These are phyloP conservation scores for Megalops atlanticus DNA, from an alignment of 2,113 vertebrate species.

Conservation along the genomic window DNA sequence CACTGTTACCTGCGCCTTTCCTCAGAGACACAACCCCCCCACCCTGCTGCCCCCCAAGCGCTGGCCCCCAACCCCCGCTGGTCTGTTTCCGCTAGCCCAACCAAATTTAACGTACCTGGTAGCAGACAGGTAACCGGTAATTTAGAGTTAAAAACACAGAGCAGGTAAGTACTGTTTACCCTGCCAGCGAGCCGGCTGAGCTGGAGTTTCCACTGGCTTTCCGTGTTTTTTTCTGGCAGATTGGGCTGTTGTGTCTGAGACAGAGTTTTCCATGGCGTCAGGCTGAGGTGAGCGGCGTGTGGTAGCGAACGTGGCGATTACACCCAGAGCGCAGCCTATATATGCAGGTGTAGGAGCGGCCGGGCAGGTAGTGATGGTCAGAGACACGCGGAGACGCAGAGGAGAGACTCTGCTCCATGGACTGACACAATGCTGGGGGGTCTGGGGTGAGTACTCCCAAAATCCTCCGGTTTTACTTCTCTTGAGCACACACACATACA, in stretches of 20 bases:
- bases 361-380: conserved; percentile 2
- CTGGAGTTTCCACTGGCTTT: conserved; percentile 19
- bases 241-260: background rate
- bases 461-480: no score
- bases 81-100: conserved; percentile 10
- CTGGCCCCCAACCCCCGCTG: background rate
- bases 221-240: background rate
- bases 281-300: background rate
- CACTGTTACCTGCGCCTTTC: background rate
- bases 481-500: background rate
- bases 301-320: background rate
- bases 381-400: background rate
- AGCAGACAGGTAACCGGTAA: conserved; percentile 15
- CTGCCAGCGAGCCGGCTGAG: background rate
- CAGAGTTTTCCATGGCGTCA: conserved; percentile 27
- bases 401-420: background rate
- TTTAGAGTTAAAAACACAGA: conserved; percentile 8
- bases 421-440: conserved; percentile 3
- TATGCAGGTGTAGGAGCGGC: background rate
- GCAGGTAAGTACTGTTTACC: conserved; percentile 21
- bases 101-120: conserved; percentile 17
- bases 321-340: background rate
- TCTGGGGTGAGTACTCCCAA: conserved; percentile 5
- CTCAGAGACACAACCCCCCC: background rate
- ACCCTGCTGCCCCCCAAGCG: no score